These are phyloP conservation scores for Incurvaria masculella DNA, from an alignment of 2,888 invertebrate genomes.

Conservation along the genomic window DNA sequence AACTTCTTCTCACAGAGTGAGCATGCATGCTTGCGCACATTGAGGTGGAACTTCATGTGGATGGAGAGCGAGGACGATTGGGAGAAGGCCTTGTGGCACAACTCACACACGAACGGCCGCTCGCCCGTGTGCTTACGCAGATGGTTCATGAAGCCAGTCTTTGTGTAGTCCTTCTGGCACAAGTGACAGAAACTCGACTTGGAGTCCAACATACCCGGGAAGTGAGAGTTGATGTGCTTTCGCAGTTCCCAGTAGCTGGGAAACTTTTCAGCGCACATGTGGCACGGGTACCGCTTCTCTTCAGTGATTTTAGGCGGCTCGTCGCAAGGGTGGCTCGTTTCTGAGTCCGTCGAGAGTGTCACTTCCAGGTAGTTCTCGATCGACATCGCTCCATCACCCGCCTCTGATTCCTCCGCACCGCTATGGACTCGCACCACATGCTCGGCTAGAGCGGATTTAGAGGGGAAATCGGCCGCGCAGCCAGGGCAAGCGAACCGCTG, in stretches of 20 bases:
- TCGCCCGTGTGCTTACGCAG: conserved; percentile 52
- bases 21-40: conserved; percentile 52
- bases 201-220: conserved; percentile 52
- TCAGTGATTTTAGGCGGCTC: conserved; percentile 44
- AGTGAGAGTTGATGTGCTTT: conserved; percentile 50
- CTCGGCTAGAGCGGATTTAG: conserved; percentile 18
- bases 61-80: conserved; percentile 53
- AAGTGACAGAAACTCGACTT: conserved; percentile 54
- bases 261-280: conserved; percentile 50
- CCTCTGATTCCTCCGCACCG: conserved; percentile 37
- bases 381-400: conserved; percentile 49
- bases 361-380: conserved; percentile 54
- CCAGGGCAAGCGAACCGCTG: conserved; percentile 30
- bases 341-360: conserved; percentile 50
- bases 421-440: conserved; percentile 32
- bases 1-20: conserved; percentile 54
- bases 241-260: conserved; percentile 51
- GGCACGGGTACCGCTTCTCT: conserved; percentile 51
- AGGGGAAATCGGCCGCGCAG: conserved; percentile 7
- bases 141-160: conserved; percentile 54
- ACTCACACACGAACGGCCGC: conserved; percentile 51
- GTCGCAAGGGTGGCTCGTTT: conserved; percentile 50
- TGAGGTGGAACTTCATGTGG: conserved; percentile 54
- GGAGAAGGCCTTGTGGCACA: conserved; percentile 52
- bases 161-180: conserved; percentile 54